Base-by-base conservation (phyloP, 2,888 invertebrate genomes). In the Muschampia staudingeri region DNA sequence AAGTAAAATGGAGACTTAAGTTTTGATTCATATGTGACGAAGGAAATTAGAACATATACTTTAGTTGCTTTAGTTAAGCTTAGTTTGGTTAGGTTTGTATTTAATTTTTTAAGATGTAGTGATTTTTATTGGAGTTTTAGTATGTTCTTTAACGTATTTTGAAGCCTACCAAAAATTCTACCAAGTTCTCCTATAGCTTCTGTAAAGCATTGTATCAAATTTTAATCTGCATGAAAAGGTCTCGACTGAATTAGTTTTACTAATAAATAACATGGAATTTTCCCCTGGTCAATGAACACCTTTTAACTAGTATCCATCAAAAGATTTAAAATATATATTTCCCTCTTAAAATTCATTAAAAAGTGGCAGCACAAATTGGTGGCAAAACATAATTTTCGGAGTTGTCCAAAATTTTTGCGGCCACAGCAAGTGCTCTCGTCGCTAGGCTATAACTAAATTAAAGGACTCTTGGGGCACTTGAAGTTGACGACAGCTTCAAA, bases 401-500 rank as follows among this genome's bases (percentile, higher is more conserved):
- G 61, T 12, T 56, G 19, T 61, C 25, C 61, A 61, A 61, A 61
- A 30, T 61, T 61, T 61, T 61, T 61, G 61, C 14, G 61, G 61
- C 25, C 11, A 61, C 61, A 61, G 61, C 25, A 61, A 61, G 61
- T 16, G 61, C 61, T 61, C 25, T 61, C 25, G n/a, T 11, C 61
- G 30, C 65, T 25, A 67, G 67, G 67, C 67, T 70, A 70, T 70
- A 70, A 70, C 44, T 44, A 16, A 11, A 69, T 75, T 80, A 80
- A 80, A 67, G 71, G 42, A 75, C 80, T 69, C 69, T 69, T 79
- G 42, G 19, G 83, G 85, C 83, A 79, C 89, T 87, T 84, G 86
- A 85, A 77, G 71, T n/a, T 71, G 70, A 69, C 52, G n/a, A 69
- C 79, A 81, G 85, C 86, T 84, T 87, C 91, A 92, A 92, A 91